Conservation (phyloP, 2,113 vertebrate genomes). For the Dromiciops gliroides region DNA sequence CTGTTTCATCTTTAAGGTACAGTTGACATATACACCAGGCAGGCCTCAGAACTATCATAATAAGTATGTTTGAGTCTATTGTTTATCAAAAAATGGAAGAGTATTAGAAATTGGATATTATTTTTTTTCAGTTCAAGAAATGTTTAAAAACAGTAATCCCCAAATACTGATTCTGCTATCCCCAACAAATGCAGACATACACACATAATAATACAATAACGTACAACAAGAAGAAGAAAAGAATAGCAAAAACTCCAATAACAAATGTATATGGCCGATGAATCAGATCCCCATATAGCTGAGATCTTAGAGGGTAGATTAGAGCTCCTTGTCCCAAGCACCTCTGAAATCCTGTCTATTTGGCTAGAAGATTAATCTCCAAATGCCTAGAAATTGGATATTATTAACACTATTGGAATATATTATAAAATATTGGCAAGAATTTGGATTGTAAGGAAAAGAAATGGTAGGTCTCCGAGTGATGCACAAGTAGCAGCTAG, state of each 20-base stretch:
- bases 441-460: not conserved
- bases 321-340: not conserved
- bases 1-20: not conserved
- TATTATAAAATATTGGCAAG: not conserved
- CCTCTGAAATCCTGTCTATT: not conserved
- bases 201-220: too few species aligned
- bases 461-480: not conserved
- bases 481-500: not conserved
- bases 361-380: not conserved
- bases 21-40: not conserved
- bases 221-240: not conserved
- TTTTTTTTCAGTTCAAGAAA: not conserved
- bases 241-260: not conserved
- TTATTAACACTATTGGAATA: not conserved
- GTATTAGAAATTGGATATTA: not conserved
- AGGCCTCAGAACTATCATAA: not conserved
- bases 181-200: not conserved
- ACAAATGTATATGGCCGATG: not conserved
- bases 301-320: not conserved
- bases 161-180: not conserved
- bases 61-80: not conserved
- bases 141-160: not conserved
- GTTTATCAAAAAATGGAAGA: not conserved
- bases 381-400: not conserved
- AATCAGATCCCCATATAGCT: not conserved